Percentiles rank a stretch among this genome's conserved stretches.
These are phyloP conservation scores for Phalera bucephala DNA, from an alignment of 2,888 invertebrate species.

Conservation along the genomic window DNA sequence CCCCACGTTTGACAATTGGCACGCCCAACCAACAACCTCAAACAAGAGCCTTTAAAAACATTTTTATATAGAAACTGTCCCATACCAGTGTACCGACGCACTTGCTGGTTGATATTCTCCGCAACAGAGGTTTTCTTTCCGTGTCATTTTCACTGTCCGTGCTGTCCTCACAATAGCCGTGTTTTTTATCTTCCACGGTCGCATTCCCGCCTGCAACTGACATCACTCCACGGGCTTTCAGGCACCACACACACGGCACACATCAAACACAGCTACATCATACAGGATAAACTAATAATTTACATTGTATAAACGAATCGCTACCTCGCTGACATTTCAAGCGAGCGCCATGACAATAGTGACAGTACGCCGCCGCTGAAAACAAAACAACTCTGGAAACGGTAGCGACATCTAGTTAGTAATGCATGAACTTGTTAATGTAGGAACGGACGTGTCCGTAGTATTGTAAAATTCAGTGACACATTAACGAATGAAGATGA, in stretches of 20 bases:
- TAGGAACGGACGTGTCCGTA: background rate
- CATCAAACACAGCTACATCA: conserved; percentile 75
- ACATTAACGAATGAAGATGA: conserved; percentile 1
- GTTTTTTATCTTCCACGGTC: conserved; percentile 54
- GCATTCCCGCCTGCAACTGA: conserved; percentile 61
- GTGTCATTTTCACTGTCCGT: conserved; percentile 93
- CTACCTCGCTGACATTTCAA: conserved; percentile 73
- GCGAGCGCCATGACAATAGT: conserved; percentile 77
- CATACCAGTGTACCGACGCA: conserved; percentile 90
- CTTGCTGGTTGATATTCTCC: conserved; percentile 92
- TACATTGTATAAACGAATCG: conserved; percentile 57
- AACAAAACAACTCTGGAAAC: conserved; percentile 71
- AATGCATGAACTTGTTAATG: conserved; percentile 24
- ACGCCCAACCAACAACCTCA: conserved; percentile 50
- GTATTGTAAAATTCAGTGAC: background rate
- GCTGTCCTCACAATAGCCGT: conserved; percentile 69
- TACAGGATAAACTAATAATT: conserved; percentile 67
- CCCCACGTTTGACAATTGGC: conserved; percentile 55
- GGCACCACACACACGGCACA: conserved; percentile 59
- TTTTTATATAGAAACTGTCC: conserved; percentile 49
- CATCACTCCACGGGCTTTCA: conserved; percentile 70
- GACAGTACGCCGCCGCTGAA: conserved; percentile 67
- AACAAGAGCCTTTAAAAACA: conserved; percentile 5
- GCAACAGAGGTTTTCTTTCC: conserved; percentile 89
- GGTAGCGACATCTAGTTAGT: conserved; percentile 45